Base-by-base conservation (phyloP, 2,888 invertebrate species). In the Masnerella sp. region DNA sequence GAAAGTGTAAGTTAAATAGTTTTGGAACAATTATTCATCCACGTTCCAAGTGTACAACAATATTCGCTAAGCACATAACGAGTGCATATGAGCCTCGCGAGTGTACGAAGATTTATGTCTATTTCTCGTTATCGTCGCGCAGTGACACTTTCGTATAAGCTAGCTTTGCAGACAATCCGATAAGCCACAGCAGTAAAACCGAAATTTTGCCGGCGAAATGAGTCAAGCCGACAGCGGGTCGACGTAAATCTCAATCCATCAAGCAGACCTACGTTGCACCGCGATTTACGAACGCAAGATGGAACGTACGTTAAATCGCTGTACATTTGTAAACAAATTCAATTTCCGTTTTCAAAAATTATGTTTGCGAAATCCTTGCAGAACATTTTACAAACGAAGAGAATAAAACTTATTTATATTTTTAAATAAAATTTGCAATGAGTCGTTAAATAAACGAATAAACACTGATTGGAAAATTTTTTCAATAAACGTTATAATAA, bases 61-160 rank as follows among this genome's bases (percentile, higher is more conserved):
- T 51, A 67, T 59, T 52, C 47, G 43, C 43, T 28, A 28, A 25
- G 43, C 38, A 47, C 52, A 30, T 59, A 71, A 70, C 68, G 43
- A 64, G 25, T 42, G 51, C 47, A n/a, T n/a, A n/a, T n/a, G n/a
- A n/a, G n/a, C n/a, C n/a, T n/a, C n/a, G n/a, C n/a, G n/a, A n/a
- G n/a, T n/a, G n/a, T 42, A 34, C 45, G 18, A 67, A 80, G 81
- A 83, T 83, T 83, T 82, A 83, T 77, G 78, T 80, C 78, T 81
- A 77, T 80, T 81, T 78, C 77, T 77, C 73, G 78, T 78, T 81
- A 80, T 82, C 81, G 77, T 78, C 78, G 54, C 76, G 69, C 78
- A 70, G 75, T 78, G 75, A 76, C 78, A 70, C 52, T 74, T 78
- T 79, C 70, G 76, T 76, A 73, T 28, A 75, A 73, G 77, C 78